Conservation (phyloP, 2,797 vertebrate species). For the Poecile montanus region DNA sequence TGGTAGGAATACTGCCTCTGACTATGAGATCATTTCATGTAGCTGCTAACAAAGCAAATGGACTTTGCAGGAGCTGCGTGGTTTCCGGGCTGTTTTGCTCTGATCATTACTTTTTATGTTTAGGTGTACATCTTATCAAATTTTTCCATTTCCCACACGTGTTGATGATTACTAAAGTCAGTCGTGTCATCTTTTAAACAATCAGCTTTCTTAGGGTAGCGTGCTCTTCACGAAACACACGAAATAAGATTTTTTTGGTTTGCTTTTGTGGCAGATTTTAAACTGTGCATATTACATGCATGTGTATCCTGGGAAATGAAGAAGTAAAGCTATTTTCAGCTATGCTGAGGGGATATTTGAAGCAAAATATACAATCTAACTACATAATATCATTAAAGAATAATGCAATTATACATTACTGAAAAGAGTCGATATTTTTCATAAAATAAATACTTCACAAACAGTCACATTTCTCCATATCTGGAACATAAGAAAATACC, state of each 20-base stretch:
- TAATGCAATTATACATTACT: neutral
- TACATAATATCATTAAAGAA: neutral
- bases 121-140: neutral
- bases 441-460: neutral
- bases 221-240: neutral
- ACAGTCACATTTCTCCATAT: neutral
- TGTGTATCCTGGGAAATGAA: neutral
- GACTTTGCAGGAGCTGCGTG: neutral
- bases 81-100: neutral
- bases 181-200: neutral
- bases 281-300: fast-evolving
- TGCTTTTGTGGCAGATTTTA: neutral
- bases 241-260: neutral
- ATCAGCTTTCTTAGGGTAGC: neutral
- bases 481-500: neutral
- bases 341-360: neutral
- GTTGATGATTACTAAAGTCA: neutral
- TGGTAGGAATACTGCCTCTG: neutral
- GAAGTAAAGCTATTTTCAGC: neutral
- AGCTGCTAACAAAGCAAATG: neutral
- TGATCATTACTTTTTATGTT: neutral
- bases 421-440: neutral
- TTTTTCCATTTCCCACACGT: neutral
- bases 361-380: neutral
- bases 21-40: neutral